Percentiles rank a stretch among this genome's conserved stretches.
These are phyloP conservation scores for Orchestes rusci DNA, from an alignment of 2,888 invertebrate species.

Conservation along the genomic window DNA sequence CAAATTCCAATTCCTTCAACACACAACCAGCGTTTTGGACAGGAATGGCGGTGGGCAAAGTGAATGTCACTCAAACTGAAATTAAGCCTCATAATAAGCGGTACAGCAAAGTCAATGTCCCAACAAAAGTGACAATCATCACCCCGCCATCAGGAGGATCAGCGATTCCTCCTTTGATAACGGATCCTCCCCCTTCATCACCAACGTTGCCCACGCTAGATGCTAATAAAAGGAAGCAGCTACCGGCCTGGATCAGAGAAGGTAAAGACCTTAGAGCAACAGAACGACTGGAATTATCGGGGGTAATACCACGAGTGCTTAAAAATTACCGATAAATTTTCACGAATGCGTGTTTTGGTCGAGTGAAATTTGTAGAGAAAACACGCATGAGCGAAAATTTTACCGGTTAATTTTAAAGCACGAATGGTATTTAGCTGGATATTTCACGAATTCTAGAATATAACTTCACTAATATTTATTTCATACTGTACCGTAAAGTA, in stretches of 20 bases:
- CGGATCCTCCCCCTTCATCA: constrained; percentile 20
- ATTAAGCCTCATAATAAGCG: constrained; percentile 43
- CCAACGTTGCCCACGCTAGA: constrained; percentile 50
- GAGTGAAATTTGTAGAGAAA: no score
- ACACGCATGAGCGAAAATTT: no score
- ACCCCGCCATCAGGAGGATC: constrained; percentile 23
- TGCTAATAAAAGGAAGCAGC: constrained; percentile 77
- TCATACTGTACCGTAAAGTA: no score
- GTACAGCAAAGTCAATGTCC: constrained; percentile 41
- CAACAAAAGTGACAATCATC: constrained; percentile 31
- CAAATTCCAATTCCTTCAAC: constrained; percentile 15
- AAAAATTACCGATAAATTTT: no score
- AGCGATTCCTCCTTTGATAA: constrained; percentile 24
- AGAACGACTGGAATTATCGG: no score
- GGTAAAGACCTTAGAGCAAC: no score
- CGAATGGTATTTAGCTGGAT: no score
- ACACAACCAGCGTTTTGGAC: constrained; percentile 36
- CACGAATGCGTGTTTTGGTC: no score
- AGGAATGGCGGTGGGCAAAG: constrained; percentile 26
- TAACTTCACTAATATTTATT: no score
- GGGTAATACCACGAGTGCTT: no score
- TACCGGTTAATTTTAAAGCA: no score
- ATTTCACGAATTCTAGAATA: no score
- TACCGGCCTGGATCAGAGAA: constrained; percentile 98
- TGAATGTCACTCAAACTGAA: constrained; percentile 35